A percentile compares a stretch with the other conserved stretches of the same genome.
Evolutionary conservation across 2,888 invertebrate species (phyloP).

Genomic region (Apodemia hepburni): DNA sequence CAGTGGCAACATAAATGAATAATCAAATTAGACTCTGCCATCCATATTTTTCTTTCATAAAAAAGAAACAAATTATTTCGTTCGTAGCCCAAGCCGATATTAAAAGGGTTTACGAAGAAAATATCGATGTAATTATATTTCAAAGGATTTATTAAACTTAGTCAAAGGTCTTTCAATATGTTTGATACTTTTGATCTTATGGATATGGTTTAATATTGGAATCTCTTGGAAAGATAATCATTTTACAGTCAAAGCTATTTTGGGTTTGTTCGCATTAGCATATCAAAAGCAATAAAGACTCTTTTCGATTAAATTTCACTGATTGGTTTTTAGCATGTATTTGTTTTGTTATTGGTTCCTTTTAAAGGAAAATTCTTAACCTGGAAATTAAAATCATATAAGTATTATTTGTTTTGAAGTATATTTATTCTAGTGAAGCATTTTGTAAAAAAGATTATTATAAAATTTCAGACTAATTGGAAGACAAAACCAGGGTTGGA

Average conservation of each 20-base stretch:
- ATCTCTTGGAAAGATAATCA: background rate
- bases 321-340: background rate
- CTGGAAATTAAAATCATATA: too few relatives aligned
- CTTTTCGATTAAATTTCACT: background rate
- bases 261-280: background rate
- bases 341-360: background rate
- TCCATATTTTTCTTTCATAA: background rate
- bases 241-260: conserved; percentile 10
- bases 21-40: background rate
- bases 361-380: background rate
- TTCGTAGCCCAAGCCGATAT: background rate
- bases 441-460: too few relatives aligned
- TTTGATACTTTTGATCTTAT: conserved; percentile 8
- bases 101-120: conserved; percentile 4
- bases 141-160: conserved; percentile 10
- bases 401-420: too few relatives aligned
- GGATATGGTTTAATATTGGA: conserved; percentile 8
- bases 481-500: too few relatives aligned
- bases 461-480: too few relatives aligned
- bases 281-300: background rate
- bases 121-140: conserved; percentile 12
- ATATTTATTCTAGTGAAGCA: too few relatives aligned
- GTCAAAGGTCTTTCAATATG: conserved; percentile 6
- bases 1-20: too few relatives aligned
- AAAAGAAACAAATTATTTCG: background rate